Conservation (phyloP, 2,888 invertebrate genomes). For the Parnassius apollo region DNA sequence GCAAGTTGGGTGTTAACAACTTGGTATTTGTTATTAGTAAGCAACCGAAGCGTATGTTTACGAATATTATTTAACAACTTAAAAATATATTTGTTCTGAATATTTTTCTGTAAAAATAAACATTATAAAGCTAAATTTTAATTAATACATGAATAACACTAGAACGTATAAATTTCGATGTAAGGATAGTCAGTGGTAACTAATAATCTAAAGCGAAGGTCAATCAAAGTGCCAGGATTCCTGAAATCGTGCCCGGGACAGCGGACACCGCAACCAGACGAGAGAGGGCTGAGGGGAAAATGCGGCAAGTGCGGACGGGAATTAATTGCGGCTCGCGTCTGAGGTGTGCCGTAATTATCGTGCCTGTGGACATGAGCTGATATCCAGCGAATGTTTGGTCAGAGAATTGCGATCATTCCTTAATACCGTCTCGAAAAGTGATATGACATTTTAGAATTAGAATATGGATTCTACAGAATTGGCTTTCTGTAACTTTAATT, state of each 20-base stretch:
- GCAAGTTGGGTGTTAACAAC: no score
- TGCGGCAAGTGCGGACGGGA: constrained; percentile 41
- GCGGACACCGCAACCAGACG: constrained; percentile 49
- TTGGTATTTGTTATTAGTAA: no score
- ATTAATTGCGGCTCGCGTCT: constrained; percentile 67
- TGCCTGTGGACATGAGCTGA: constrained; percentile 43
- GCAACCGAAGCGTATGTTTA: no score
- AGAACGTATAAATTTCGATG: neutral
- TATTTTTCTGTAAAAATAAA: no score
- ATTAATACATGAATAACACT: no score
- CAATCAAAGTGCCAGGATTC: constrained; percentile 45
- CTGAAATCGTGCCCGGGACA: constrained; percentile 48
- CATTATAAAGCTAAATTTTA: no score
- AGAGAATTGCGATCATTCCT: constrained; percentile 15
- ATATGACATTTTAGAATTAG: no score
- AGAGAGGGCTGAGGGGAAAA: constrained; percentile 36
- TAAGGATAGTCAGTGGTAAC: constrained; percentile 11
- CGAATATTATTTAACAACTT: no score
- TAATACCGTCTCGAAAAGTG: neutral
- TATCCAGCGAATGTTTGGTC: constrained; percentile 23
- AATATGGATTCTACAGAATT: no score
- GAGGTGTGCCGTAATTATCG: constrained; percentile 62
- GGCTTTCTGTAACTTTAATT: no score
- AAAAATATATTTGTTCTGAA: no score
- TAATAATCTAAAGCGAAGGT: constrained; percentile 27